These are phyloP conservation scores for Puma concolor DNA, from an alignment of 2,113 vertebrate genomes.

Conservation along the genomic window DNA sequence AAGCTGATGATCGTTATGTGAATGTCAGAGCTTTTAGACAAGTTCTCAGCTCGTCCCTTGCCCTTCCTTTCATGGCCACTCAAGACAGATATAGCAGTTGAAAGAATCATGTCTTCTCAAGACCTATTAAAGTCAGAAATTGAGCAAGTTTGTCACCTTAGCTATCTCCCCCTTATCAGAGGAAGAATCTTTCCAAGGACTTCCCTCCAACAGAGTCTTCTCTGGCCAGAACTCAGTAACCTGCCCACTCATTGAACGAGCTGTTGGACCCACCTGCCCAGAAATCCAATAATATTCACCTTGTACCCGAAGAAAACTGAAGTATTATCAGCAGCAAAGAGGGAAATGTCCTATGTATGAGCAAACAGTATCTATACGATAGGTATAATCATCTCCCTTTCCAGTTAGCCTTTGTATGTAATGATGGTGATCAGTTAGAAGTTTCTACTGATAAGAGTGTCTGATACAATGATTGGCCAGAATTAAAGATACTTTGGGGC, in stretches of 20 bases:
- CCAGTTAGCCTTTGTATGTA: background rate
- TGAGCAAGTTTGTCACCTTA: background rate
- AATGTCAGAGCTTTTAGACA: background rate
- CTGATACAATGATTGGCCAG: slow-evolving; percentile 31
- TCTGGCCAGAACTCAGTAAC: background rate
- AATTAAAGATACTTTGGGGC: slow-evolving; percentile 41
- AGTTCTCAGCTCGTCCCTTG: background rate
- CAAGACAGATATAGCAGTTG: background rate
- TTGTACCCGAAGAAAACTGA: background rate
- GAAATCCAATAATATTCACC: background rate
- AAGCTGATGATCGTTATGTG: background rate
- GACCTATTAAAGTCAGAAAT: background rate
- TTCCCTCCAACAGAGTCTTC: background rate
- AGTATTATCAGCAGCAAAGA: background rate
- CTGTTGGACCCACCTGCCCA: background rate
- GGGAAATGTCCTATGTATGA: background rate
- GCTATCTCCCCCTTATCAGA: background rate
- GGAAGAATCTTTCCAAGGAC: background rate
- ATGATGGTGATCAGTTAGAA: background rate
- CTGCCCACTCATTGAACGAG: background rate
- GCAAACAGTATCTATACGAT: background rate
- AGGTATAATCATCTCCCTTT: background rate
- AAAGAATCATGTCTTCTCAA: background rate
- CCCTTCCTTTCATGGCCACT: background rate
- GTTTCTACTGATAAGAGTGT: background rate